Percentiles rank a stretch among this genome's conserved stretches.
Evolutionary conservation across 2,113 vertebrate species (phyloP).

Genomic region (Eulemur macaco): DNA sequence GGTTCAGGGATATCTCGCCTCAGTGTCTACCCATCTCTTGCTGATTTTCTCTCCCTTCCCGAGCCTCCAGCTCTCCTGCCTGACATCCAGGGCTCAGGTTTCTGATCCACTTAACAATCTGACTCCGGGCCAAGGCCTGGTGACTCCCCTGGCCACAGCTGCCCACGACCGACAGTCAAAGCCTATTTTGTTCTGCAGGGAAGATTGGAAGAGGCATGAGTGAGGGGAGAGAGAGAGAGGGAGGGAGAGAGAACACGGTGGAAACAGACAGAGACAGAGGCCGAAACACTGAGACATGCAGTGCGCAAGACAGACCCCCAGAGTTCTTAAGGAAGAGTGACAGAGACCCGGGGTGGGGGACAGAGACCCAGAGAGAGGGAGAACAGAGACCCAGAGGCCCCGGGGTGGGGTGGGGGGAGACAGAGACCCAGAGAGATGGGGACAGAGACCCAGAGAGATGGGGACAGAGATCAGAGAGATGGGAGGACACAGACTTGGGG

Average conservation of each 20-base stretch:
- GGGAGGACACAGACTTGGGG: not conserved
- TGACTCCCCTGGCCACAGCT: not conserved
- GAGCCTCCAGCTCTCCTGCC: not conserved
- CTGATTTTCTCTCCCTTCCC: too few species aligned
- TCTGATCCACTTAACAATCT: not conserved
- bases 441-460: not conserved
- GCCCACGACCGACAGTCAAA: not conserved
- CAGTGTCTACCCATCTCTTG: not conserved
- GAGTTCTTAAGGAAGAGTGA: not conserved
- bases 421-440: fast-evolving
- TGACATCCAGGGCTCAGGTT: not conserved
- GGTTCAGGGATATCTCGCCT: not conserved
- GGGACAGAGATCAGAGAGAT: not conserved
- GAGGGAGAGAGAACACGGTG: not conserved
- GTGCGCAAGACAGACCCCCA: not conserved
- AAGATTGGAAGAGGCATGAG: not conserved
- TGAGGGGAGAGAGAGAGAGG: not conserved
- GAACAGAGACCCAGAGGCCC: not conserved
- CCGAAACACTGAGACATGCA: not conserved
- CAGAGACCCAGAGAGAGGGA: too few species aligned
- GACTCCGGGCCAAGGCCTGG: not conserved
- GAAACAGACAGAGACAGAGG: not conserved
- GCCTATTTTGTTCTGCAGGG: conserved; percentile 10
- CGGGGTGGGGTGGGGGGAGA: not conserved
- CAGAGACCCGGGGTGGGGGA: not conserved